Evolutionary conservation across 2,797 vertebrate species (phyloP).

Genomic region (Hipposideros larvatus): DNA sequence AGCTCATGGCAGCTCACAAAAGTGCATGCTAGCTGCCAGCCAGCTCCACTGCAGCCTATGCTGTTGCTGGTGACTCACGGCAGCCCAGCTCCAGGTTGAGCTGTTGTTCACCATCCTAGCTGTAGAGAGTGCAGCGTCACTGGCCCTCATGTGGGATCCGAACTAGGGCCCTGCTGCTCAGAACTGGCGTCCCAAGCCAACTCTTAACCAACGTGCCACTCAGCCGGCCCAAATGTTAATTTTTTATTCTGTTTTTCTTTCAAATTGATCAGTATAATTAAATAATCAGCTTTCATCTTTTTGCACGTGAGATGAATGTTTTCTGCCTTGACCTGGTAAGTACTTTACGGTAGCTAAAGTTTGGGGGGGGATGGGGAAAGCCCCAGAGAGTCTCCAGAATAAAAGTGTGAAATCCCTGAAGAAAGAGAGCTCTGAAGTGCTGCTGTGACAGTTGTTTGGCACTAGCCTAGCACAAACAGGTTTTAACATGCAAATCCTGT

Average conservation of each 20-base stretch:
- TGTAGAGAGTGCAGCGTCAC: too few species aligned
- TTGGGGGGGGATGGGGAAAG: neutral
- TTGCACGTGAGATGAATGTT: neutral
- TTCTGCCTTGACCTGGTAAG: neutral
- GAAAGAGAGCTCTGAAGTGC: neutral
- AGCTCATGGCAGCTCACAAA: too few species aligned
- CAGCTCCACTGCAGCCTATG: too few species aligned
- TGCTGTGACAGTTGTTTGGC: neutral
- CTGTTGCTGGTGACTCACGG: too few species aligned
- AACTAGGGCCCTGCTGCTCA: too few species aligned
- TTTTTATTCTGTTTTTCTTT: conserved; percentile 24
- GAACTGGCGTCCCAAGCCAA: too few species aligned
- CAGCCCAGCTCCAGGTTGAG: too few species aligned
- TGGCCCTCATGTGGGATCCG: too few species aligned
- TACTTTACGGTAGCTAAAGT: neutral
- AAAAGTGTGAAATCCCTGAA: neutral
- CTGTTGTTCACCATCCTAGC: too few species aligned
- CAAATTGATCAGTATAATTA: neutral
- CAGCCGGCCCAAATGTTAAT: neutral
- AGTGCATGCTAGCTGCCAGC: too few species aligned
- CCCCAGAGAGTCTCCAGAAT: neutral
- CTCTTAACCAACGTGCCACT: too few species aligned
- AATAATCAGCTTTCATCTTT: neutral
- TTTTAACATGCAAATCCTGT: conserved; percentile 11
- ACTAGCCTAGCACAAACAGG: neutral